Conservation (phyloP, 2,888 invertebrate species). For the Priapulus caudatus region DNA sequence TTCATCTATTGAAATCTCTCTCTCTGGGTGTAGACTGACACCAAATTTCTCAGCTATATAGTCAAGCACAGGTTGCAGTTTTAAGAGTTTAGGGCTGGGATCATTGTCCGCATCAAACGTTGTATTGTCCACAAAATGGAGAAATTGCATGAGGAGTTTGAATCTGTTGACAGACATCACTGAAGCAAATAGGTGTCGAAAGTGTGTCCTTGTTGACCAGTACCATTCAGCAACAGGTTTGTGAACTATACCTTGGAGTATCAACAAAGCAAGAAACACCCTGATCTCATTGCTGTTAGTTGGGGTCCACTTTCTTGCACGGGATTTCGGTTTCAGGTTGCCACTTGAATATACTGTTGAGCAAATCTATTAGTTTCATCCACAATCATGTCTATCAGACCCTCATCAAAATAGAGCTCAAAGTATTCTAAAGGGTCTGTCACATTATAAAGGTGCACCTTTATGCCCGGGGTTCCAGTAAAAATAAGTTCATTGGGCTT, state of each 20-base stretch:
- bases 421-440: no score
- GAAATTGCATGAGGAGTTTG: neutral
- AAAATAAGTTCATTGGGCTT: no score
- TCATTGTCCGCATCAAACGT: no score
- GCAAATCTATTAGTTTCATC: neutral
- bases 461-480: no score
- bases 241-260: neutral
- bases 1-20: constrained; percentile 18
- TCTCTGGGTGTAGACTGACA: no score
- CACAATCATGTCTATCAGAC: neutral
- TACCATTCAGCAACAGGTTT: neutral
- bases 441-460: no score
- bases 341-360: neutral
- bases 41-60: no score
- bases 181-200: neutral
- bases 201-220: neutral
- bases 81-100: no score
- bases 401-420: neutral
- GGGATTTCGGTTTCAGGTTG: neutral
- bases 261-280: neutral
- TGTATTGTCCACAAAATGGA: constrained; percentile 3
- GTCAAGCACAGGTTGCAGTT: no score
- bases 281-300: neutral
- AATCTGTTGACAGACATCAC: neutral
- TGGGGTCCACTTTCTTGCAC: neutral